A percentile compares a stretch with the other conserved stretches of the same genome.
Conservation (phyloP, 2,797 vertebrate genomes). For the Catharus ustulatus region DNA sequence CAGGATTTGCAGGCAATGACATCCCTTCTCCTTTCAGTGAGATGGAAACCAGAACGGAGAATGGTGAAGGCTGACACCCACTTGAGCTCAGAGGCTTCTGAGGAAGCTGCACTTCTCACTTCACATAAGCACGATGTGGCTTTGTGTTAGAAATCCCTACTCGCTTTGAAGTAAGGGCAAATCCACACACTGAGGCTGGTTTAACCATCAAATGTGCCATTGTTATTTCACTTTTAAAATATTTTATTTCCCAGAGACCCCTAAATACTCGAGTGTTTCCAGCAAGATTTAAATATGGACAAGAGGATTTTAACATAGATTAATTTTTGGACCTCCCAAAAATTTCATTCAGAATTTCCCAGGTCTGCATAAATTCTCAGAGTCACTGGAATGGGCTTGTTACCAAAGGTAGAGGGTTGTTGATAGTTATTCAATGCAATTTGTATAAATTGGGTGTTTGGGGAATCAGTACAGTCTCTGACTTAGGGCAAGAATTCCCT, state of each 20-base stretch:
- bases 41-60: background rate
- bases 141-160: background rate
- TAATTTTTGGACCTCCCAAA: background rate
- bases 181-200: background rate
- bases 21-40: background rate
- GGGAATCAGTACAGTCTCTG: background rate
- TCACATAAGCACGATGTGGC: background rate
- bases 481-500: background rate
- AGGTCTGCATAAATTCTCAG: background rate
- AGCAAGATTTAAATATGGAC: background rate
- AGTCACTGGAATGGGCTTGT: background rate
- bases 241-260: background rate
- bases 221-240: fast-evolving
- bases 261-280: background rate
- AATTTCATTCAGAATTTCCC: background rate
- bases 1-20: background rate
- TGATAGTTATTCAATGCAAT: background rate
- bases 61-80: background rate
- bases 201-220: background rate
- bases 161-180: background rate
- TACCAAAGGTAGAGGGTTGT: background rate
- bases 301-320: background rate
- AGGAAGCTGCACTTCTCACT: background rate
- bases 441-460: background rate
- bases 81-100: fast-evolving